Percentiles rank a stretch among this genome's conserved stretches.
phyloP scores from a whole-genome alignment of 2,888 invertebrate species.

The Brachyptera risi region DNA sequence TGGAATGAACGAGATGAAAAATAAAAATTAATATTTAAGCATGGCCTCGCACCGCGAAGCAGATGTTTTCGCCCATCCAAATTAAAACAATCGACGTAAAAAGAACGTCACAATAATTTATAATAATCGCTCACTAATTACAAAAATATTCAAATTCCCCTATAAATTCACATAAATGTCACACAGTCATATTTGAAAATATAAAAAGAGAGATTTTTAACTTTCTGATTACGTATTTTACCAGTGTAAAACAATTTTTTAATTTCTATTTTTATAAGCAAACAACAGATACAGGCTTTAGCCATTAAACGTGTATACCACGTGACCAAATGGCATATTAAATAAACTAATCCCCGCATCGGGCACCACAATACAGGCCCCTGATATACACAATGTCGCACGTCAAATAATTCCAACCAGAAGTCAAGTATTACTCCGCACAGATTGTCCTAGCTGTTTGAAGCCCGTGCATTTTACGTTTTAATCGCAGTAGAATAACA shows the following conservation, averaged over 20 bases:
- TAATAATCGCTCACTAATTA: too few species aligned
- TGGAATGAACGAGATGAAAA: too few species aligned
- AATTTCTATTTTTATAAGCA: not conserved
- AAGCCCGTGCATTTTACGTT: too few species aligned
- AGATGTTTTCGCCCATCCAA: too few species aligned
- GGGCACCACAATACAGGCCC: not conserved
- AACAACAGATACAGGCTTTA: not conserved
- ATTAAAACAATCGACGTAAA: too few species aligned
- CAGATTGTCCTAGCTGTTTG: not conserved
- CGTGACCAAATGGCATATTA: not conserved
- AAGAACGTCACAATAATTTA: too few species aligned
- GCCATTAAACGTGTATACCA: not conserved
- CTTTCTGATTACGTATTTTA: not conserved
- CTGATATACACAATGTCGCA: not conserved
- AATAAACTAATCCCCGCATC: not conserved
- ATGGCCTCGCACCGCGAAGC: too few species aligned
- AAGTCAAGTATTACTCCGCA: not conserved
- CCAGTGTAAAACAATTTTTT: not conserved
- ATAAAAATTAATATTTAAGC: too few species aligned
- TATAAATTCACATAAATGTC: too few species aligned
- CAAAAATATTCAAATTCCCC: too few species aligned
- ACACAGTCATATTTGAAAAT: too few species aligned
- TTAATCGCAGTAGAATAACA: slow-evolving; percentile 32
- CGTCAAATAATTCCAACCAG: not conserved
- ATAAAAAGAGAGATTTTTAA: not conserved